A percentile compares a stretch with the other conserved stretches of the same genome.
Evolutionary conservation across 1,140 invertebrate species (phyloP).

Genomic region (Hesperophylax magnus): DNA sequence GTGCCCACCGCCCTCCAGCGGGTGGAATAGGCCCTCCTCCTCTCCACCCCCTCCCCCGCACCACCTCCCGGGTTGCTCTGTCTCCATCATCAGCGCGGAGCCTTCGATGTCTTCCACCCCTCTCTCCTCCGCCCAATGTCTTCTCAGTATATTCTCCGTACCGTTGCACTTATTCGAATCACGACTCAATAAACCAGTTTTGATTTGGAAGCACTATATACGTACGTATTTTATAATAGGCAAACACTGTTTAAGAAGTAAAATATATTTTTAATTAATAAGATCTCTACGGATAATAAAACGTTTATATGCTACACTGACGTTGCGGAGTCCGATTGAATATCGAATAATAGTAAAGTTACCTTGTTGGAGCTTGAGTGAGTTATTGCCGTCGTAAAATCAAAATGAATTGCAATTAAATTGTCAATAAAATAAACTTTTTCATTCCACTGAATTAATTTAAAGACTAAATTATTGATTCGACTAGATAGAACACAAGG

Average conservation of each 20-base stretch:
- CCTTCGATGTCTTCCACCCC: background rate
- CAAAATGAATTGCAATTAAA: slow-evolving; percentile 25
- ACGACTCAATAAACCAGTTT: background rate
- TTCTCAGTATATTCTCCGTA: background rate
- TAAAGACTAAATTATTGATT: slow-evolving; percentile 11
- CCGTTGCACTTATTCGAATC: background rate
- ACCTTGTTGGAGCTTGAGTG: slow-evolving; percentile 7
- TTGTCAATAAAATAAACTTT: slow-evolving; percentile 36
- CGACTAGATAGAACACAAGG: slow-evolving; percentile 3
- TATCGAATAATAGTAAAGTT: too few species aligned
- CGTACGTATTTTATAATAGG: background rate
- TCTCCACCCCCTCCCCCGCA: slow-evolving; percentile 64
- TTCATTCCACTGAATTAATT: slow-evolving; percentile 20
- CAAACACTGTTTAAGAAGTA: slow-evolving; percentile 1
- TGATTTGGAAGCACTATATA: background rate
- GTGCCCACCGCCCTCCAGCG: slow-evolving; percentile 67
- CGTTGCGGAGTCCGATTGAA: background rate
- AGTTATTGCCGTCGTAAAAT: slow-evolving; percentile 27
- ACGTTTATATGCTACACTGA: slow-evolving; percentile 13
- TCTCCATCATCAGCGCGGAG: slow-evolving; percentile 61
- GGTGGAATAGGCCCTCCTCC: slow-evolving; percentile 69
- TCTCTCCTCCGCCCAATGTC: background rate
- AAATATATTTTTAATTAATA: slow-evolving; percentile 24
- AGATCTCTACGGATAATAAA: slow-evolving; percentile 22
- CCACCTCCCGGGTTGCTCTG: slow-evolving; percentile 69